These are phyloP conservation scores for Agriopis marginaria DNA, from an alignment of 2,888 invertebrate genomes.

Conservation along the genomic window DNA sequence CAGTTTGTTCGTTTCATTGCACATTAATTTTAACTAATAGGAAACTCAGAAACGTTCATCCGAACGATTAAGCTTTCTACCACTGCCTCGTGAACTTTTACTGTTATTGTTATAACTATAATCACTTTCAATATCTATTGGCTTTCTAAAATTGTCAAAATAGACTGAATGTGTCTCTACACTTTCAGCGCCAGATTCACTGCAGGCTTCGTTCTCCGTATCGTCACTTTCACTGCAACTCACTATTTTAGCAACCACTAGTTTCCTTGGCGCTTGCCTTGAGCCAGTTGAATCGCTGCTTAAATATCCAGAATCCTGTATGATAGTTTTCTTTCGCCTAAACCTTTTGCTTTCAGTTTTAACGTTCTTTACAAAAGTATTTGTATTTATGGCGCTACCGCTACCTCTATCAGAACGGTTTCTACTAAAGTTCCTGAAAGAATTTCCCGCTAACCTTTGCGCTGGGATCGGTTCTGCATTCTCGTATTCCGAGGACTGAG, in stretches of 20 bases:
- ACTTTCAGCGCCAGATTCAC: constrained; percentile 95
- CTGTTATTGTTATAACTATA: constrained; percentile 53
- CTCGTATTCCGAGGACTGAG: constrained; percentile 83
- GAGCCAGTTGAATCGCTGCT: constrained; percentile 92
- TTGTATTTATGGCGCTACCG: constrained; percentile 64
- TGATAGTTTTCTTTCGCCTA: constrained; percentile 71
- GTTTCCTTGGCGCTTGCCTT: constrained; percentile 73
- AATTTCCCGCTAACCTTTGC: constrained; percentile 52
- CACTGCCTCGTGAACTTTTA: constrained; percentile 59
- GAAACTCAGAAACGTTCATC: constrained; percentile 22
- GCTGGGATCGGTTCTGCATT: constrained; percentile 58
- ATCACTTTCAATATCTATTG: constrained; percentile 58
- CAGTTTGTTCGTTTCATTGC: constrained; percentile 34
- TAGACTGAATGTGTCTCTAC: constrained; percentile 95
- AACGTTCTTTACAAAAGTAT: constrained; percentile 72
- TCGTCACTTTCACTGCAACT: constrained; percentile 92
- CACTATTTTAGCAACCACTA: constrained; percentile 81
- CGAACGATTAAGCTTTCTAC: constrained; percentile 54
- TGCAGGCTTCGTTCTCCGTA: constrained; percentile 92
- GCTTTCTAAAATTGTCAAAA: constrained; percentile 90
- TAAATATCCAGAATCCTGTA: constrained; percentile 93
- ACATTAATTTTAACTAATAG: constrained; percentile 29
- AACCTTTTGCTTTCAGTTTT: constrained; percentile 67
- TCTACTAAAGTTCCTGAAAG: constrained; percentile 61
- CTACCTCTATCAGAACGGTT: constrained; percentile 55